Evolutionary conservation across 2,888 invertebrate species (phyloP), one percentile per base, ranked within the genome.

Genomic region (Clunio marinus): DNA sequence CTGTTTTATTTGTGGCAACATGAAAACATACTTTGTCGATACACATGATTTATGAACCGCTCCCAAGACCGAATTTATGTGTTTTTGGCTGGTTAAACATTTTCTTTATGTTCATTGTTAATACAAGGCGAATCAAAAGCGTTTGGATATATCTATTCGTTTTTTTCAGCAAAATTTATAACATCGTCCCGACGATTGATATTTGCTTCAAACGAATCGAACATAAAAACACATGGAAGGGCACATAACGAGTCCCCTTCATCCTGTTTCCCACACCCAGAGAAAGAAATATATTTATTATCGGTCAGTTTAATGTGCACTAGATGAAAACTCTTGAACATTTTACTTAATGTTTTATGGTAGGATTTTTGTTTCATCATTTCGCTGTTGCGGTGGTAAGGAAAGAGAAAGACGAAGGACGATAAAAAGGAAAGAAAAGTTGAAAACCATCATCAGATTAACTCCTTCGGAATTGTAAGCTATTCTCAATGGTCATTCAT

Each of bases 11-110:
- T 22, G 17, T 22, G 51, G 17, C 20, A 51, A 51, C 3, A 51
- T 7, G 5, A 17, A 51, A 51, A 51, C 22, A 51, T 20, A 17
- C 8, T 17, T 7, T 7, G 10, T 32, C 32, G 4, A 32, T 10
- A 32, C 5, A 35, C 60, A 60, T 60, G 60, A 60, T 60, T 60
- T 60, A 60, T 60, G 25, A 41, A 60, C 59, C 59, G 5, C 35
- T 37, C 60, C 24, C 22, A 28, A 17, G 22, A 62, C 37, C 24
- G 20, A 45, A 45, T 63, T 63, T 46, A 63, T 63, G 63, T 63
- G 63, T 28, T 63, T 63, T 37, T 63, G 27, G 45, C 37, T 63
- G 63, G 63, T 63, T 63, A 63, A 63, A 63, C 63, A 63, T 37
- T 60, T 28, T 60, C 35, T 37, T 27, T 35, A 27, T 15, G 25